Conservation (phyloP, 2,888 invertebrate genomes). For the Agrotis puta region DNA sequence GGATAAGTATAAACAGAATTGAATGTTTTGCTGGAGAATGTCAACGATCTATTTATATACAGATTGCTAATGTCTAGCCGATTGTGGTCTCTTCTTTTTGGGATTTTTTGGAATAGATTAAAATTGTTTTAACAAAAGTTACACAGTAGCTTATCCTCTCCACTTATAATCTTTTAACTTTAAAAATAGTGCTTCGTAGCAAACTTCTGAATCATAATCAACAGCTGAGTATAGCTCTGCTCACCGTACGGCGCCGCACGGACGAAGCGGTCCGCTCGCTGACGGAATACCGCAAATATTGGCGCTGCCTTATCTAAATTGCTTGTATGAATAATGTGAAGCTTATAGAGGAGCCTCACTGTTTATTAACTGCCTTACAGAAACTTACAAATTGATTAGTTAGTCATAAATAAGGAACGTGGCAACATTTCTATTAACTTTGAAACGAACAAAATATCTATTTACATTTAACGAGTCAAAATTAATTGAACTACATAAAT, state of each 20-base stretch:
- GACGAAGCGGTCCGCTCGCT: slow-evolving; percentile 6
- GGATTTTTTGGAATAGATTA: no score
- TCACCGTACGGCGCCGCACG: slow-evolving; percentile 1
- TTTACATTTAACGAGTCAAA: background rate
- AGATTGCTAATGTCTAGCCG: no score
- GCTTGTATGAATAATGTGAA: slow-evolving; percentile 60
- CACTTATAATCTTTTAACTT: no score
- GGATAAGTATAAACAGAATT: background rate
- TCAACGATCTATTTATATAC: no score
- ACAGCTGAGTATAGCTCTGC: background rate
- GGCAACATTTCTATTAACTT: background rate
- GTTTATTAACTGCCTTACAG: slow-evolving; percentile 28
- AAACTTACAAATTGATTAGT: slow-evolving; percentile 35
- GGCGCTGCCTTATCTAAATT: slow-evolving; percentile 65
- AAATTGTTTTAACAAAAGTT: background rate
- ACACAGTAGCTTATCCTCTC: background rate
- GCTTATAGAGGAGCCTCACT: slow-evolving; percentile 33
- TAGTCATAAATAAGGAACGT: background rate
- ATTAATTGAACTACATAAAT: background rate
- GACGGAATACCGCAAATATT: slow-evolving; percentile 59
- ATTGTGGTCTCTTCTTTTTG: no score
- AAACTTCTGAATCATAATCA: no score
- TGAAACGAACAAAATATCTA: no score
- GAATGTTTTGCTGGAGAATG: no score
- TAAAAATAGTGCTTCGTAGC: background rate